Evolutionary conservation across 2,113 vertebrate species (phyloP), one percentile per base, ranked within the genome.

Genomic region (Gopherus flavomarginatus): DNA sequence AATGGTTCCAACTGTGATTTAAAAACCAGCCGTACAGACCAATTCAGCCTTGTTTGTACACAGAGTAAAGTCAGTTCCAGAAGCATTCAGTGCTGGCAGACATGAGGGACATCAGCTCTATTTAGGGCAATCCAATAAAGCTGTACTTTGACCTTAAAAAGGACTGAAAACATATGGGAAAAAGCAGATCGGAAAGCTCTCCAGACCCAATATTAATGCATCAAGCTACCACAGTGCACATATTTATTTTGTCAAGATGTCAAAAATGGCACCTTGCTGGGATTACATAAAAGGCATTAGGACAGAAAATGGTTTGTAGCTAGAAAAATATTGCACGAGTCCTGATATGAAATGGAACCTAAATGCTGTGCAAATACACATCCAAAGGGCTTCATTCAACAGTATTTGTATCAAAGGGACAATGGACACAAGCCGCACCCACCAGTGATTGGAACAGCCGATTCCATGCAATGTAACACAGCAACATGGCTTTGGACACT

Each of bases 191-290:
- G 9, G 59, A 10, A 1, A 1, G 49, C 85, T 85, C 54, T 27
- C 1, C 87, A 79, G 87, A 44, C 75, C 83, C 91, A 56, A 21
- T 87, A 65, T 95, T 44, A 87, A 97, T 91, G 94, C 93, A 83
- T 62, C 82, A 38, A 62, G 80, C 50, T 7, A 6, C 88, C 0
- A 82, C 49, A 11, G 29, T 1, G 8, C 86, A 27, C 8, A 0
- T 62, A 65, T 87, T 87, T 89, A 59, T 85, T 91, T 53, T 92
- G 95, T 95, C 95, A 88, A 49, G 0, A 94, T 94, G 96, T 97
- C 97, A 95, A 53, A 96, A 95, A 21, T 1, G 56, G 91, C 95
- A 93, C 85, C 93, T 94, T 50, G 38, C 77, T 1, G 77, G 59
- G 11, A 80, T 88, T 62, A 52, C 17, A 59, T 81, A 44, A 87